These are phyloP conservation scores for Gibbula magus DNA, from an alignment of 2,888 invertebrate species.

Conservation along the genomic window DNA sequence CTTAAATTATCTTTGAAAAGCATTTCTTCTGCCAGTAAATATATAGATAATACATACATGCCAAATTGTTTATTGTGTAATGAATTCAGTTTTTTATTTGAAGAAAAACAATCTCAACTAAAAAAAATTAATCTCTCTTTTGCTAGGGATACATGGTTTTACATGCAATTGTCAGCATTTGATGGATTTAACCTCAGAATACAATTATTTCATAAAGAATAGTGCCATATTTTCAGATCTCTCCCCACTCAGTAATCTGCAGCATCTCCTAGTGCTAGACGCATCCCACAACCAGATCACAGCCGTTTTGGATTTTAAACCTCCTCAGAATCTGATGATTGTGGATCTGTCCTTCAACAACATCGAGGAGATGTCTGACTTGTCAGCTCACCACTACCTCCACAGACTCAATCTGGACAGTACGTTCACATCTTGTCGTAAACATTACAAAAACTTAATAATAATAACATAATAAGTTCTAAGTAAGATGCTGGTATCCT, in stretches of 20 bases:
- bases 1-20: too few relatives aligned
- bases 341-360: slow-evolving; percentile 72
- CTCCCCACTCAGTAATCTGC: slow-evolving; percentile 66
- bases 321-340: slow-evolving; percentile 69
- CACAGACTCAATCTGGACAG: slow-evolving; percentile 69
- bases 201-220: too few relatives aligned
- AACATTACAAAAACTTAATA: neutral
- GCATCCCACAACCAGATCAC: slow-evolving; percentile 73
- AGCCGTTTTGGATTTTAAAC: slow-evolving; percentile 68
- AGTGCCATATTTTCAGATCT: slow-evolving; percentile 61
- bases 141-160: too few relatives aligned
- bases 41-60: too few relatives aligned
- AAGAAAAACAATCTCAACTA: too few relatives aligned
- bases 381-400: slow-evolving; percentile 69
- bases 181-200: too few relatives aligned
- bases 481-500: neutral
- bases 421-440: slow-evolving; percentile 43
- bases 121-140: too few relatives aligned
- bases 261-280: slow-evolving; percentile 69
- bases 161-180: too few relatives aligned
- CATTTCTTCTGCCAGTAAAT: too few relatives aligned
- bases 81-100: too few relatives aligned
- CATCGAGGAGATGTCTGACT: slow-evolving; percentile 68
- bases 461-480: neutral
- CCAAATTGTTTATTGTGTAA: too few relatives aligned